phyloP scores from a whole-genome alignment of 2,888 invertebrate species.

The Pterostichus niger region DNA sequence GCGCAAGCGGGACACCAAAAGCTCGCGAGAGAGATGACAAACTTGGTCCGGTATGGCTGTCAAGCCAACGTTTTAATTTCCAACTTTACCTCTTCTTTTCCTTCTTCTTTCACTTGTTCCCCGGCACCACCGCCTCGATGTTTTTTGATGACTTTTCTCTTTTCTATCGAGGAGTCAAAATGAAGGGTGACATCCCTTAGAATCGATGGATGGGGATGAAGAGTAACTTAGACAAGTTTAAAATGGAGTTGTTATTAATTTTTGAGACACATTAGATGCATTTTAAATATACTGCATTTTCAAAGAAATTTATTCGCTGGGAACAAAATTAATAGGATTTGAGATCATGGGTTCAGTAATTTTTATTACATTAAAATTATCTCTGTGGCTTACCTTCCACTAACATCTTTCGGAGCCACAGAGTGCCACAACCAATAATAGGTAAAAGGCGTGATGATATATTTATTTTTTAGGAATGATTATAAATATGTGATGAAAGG shows the following conservation, averaged over 20 bases:
- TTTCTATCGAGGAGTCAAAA: slow-evolving; percentile 37
- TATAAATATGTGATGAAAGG: no score
- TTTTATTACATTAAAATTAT: no score
- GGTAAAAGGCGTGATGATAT: no score
- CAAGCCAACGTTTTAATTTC: slow-evolving; percentile 65
- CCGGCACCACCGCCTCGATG: slow-evolving; percentile 26
- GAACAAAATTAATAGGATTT: no score
- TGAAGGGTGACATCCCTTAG: slow-evolving; percentile 21
- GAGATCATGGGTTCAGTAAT: no score
- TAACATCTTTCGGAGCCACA: no score
- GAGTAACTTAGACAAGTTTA: neutral
- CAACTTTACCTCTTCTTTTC: slow-evolving; percentile 52
- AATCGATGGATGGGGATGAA: neutral
- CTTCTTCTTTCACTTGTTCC: slow-evolving; percentile 52
- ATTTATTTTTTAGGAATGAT: no score
- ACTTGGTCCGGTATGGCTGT: slow-evolving; percentile 43
- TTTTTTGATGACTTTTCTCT: slow-evolving; percentile 64
- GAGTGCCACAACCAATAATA: no score
- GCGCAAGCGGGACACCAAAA: neutral
- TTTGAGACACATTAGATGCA: slow-evolving; percentile 4
- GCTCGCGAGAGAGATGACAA: neutral
- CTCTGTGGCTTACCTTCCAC: no score
- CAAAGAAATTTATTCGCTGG: no score
- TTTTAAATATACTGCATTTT: neutral
- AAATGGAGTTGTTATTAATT: slow-evolving; percentile 25